Evolutionary conservation across 2,888 invertebrate genomes (phyloP), one percentile per base, ranked within the genome.

Genomic region (Eupithecia centaureata): DNA sequence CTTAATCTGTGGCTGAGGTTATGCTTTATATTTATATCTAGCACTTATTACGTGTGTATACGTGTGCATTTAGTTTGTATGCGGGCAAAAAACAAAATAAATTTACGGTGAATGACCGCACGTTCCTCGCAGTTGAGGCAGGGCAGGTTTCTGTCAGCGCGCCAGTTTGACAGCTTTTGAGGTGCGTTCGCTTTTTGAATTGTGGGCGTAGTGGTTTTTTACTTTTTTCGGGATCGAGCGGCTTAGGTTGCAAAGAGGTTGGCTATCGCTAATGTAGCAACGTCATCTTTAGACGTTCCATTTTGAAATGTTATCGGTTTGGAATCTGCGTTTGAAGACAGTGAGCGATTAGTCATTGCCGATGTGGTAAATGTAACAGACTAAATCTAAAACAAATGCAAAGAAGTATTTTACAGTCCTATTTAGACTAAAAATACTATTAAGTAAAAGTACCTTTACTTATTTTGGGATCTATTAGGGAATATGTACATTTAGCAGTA

Each of bases 91-190:
- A 92, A 91, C 87, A 81, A 91, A 92, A 92, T 87, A 87, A 88
- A 86, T 86, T 72, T 73, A 69, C 85, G 89, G 92, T 92, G 87
- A 91, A 89, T 80, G 91, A 86, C 90, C 91, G 85, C 81, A 60
- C 78, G 76, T 77, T 70, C 76, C 76, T 77, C 83, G 84, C 83
- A 82, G 87, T 90, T 91, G 88, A 83, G 90, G 90, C 80, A 87
- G 91, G 90, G 86, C 87, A 86, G 86, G 88, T 85, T 86, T 80
- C 67, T 73, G 78, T 77, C 77, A 77, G 79, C 70, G 64, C 86
- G 86, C 88, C 88, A 87, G 92, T 90, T 90, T 90, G 92, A 92
- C 92, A 91, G 91, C 91, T 91, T 90, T 90, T 91, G 89, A 91
- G 89, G 85, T 79, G 86, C 87, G 87, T 88, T 90, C 90, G 83